Conservation (phyloP, 2,113 vertebrate genomes). For the Opisthocomus hoazin region DNA sequence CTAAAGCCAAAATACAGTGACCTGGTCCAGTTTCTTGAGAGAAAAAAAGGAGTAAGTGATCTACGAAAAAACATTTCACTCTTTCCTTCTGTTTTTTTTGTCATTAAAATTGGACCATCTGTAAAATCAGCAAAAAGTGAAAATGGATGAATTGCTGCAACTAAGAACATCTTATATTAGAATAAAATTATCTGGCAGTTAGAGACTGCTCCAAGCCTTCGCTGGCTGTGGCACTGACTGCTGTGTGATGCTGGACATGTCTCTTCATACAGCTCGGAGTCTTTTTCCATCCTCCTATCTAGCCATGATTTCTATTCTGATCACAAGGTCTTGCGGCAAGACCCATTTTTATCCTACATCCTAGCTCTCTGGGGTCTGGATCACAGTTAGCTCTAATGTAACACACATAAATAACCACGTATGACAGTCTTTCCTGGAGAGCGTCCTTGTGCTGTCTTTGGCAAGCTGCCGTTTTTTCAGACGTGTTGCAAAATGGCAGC, state of each 20-base stretch:
- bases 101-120: not conserved
- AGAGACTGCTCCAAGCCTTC: not conserved
- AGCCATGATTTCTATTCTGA: constrained; percentile 1
- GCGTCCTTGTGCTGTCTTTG: not conserved
- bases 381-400: not conserved
- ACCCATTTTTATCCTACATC: not conserved
- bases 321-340: constrained; percentile 11
- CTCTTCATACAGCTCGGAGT: not conserved
- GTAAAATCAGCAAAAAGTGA: constrained; percentile 1
- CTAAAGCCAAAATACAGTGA: not conserved
- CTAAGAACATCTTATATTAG: not conserved
- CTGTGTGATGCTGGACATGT: not conserved
- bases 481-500: not conserved
- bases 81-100: not conserved
- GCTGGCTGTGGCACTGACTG: not conserved
- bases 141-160: not conserved
- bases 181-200: not conserved
- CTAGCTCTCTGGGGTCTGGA: not conserved
- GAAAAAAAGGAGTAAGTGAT: not conserved
- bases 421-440: not conserved
- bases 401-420: not conserved
- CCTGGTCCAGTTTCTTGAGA: not conserved
- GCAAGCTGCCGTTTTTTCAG: not conserved
- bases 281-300: not conserved
- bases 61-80: not conserved